Base-by-base conservation (phyloP, 2,113 vertebrate genomes). In the Dryoscopus gambensis region DNA sequence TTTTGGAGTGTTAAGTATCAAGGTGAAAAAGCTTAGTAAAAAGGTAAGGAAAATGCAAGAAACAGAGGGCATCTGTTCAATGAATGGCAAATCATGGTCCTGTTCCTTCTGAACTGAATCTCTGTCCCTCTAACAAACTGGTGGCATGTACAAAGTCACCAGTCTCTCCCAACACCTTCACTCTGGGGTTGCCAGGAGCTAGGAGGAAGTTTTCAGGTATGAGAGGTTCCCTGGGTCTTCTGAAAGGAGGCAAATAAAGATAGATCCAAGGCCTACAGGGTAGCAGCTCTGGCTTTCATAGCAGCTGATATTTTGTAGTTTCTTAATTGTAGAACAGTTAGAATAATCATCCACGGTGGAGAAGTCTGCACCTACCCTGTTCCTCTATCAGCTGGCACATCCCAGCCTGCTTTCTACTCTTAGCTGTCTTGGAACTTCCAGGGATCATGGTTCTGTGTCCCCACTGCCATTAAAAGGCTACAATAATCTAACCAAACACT, bases 401-500 rank as follows among this genome's bases (percentile, higher is more conserved):
- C 31, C 25, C 81, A 88, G 91, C 62, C 56, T 3, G 19, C 69
- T 71, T 82, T 60, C 85, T 1, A 39, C 75, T 93, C 57, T 40
- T 24, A 57, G 84, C 64, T 57, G 52, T 64, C 63, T 64, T 80
- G 60, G 67, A 87, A 94, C 85, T 96, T 93, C 65, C 84, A 89
- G 83, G 63, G 76, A 86, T 93, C 0, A 1, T 57, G 87, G 62
- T 42, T 92, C 40, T 80, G 57, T 44, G 37, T 59, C 93, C 79
- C 71, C 18, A 7, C 15, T 11, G 39, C 65, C 84, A 92, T 69
- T 55, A 91, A 87, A 85, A 95, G 87, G 87, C 87, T 93, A 62
- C 64, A 53, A 81, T 84, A 88, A 78, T 92, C 90, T 90, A 76
- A 88, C 67, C 86, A 83, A 93, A 52, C 86, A 84, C 87, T 94